These are phyloP conservation scores for Ammodytes dubius DNA, from an alignment of 2,113 vertebrate species.

Conservation along the genomic window DNA sequence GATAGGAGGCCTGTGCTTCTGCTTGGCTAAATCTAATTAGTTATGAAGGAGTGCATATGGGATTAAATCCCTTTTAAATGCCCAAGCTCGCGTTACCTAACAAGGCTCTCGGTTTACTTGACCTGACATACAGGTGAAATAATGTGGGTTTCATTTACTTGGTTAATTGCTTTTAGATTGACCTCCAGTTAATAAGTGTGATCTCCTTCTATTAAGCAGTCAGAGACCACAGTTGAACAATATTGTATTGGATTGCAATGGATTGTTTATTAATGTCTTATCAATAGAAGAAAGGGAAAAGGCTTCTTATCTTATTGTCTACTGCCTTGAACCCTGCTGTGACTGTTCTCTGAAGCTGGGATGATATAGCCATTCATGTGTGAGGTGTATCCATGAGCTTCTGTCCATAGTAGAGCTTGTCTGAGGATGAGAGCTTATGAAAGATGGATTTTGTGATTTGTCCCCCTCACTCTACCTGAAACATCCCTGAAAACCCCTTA, in stretches of 20 bases:
- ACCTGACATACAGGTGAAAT: conserved; percentile 33
- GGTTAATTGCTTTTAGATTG: conserved; percentile 61
- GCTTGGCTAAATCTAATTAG: conserved; percentile 43
- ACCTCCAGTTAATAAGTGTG: conserved; percentile 49
- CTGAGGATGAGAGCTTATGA: not conserved
- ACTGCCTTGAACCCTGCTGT: not conserved
- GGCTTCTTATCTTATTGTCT: conserved; percentile 3
- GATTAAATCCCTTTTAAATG: conserved; percentile 40
- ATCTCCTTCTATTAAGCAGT: conserved; percentile 26
- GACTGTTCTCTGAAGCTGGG: not conserved
- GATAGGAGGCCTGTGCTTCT: conserved; percentile 17
- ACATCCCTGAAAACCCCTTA: not conserved
- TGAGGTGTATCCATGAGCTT: not conserved
- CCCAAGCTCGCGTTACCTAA: conserved; percentile 30
- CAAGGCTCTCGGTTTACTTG: not conserved
- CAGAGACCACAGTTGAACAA: conserved; percentile 43
- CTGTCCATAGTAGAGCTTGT: not conserved
- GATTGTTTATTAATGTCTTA: conserved; percentile 24
- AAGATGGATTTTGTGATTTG: not conserved
- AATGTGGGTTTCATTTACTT: conserved; percentile 40
- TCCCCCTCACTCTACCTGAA: not conserved
- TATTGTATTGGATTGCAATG: conserved; percentile 33
- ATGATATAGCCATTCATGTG: not conserved
- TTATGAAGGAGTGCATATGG: conserved; percentile 28
- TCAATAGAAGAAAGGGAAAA: not conserved